Percentiles rank a stretch among this genome's conserved stretches.
Conservation (phyloP, 2,888 invertebrate species). For the Andrena dorsata region DNA sequence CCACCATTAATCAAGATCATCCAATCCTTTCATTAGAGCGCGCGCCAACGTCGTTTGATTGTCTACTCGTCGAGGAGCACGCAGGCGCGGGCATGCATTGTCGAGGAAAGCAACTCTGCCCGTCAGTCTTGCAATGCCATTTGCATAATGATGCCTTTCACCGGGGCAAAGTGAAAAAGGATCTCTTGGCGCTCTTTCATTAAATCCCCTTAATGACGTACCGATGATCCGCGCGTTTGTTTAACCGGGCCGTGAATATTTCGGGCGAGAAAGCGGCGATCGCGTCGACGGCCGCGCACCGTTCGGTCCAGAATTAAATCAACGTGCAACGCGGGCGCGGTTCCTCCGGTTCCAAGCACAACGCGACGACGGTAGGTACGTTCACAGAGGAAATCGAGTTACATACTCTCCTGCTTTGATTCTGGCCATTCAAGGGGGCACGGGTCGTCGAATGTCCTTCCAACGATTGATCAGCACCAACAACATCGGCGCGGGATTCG, state of each 20-base stretch:
- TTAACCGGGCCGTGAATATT: not conserved
- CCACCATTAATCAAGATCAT: slow-evolving; percentile 54
- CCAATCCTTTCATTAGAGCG: slow-evolving; percentile 48
- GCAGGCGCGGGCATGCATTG: slow-evolving; percentile 26
- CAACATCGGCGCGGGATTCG: no score
- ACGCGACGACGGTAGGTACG: not conserved
- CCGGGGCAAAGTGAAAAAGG: slow-evolving; percentile 20
- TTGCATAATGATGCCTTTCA: slow-evolving; percentile 48
- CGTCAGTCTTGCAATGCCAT: slow-evolving; percentile 33
- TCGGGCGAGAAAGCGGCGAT: slow-evolving; percentile 4
- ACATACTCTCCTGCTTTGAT: not conserved
- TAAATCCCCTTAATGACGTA: slow-evolving; percentile 20
- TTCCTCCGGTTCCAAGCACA: not conserved
- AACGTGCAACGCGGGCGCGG: not conserved
- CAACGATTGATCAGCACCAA: no score
- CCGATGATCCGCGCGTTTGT: slow-evolving; percentile 24
- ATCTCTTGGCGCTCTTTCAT: slow-evolving; percentile 10
- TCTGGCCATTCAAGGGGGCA: not conserved
- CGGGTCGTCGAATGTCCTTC: no score
- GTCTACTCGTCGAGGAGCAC: slow-evolving; percentile 36
- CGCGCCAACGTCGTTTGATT: slow-evolving; percentile 46
- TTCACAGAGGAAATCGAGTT: not conserved
- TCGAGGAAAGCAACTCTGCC: slow-evolving; percentile 30
- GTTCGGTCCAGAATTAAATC: not conserved
- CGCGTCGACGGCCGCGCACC: not conserved